Evolutionary conservation across 2,113 vertebrate genomes (phyloP), one percentile per base, ranked within the genome.

Genomic region (Periophthalmus modestus): DNA sequence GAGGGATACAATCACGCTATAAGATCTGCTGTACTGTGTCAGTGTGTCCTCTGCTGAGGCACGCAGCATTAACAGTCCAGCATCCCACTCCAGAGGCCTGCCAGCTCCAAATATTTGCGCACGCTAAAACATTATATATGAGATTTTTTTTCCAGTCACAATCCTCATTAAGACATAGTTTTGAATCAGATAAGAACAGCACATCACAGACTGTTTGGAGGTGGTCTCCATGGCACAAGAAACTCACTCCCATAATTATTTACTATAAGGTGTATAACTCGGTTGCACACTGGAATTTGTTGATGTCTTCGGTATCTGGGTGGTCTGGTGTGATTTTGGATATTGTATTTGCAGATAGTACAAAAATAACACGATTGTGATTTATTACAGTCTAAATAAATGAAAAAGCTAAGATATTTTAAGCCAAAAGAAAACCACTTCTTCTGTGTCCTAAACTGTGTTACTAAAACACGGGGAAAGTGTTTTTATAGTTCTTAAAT

Each of bases 81-180:
- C 68, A 69, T 82, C 72, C 83, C 84, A 82, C 47, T 55, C 15
- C 39, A 72, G 63, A 66, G 55, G 65, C 47, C 46, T 1, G 58
- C 80, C 62, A 47, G 65, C 24, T 83, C 46, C 68, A 83, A 81
- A 86, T 86, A 85, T 81, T 83, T 88, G 48, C 75, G 72, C 74
- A 43, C 74, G 9, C 39, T 55, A 1, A 55, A 55, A n/a, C 54
- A 34, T 33, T 15, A 34, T 62, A 15, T 16, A 66, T 80, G 78
- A 52, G 57, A 69, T 16, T 61, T 24, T 57, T 57, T 23, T 23
- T 57, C 5, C 15, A 34, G 28, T n/a, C n/a, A 59, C 24, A 59
- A 34, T 34, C 28, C 59, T 62, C 59, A 62, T 62, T 62, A 62
- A 34, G 28, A 62, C 33, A 62, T 62, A 62, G 14, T 62, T 62